Evolutionary conservation across 2,113 vertebrate genomes (phyloP).

Genomic region (Pagrus major): DNA sequence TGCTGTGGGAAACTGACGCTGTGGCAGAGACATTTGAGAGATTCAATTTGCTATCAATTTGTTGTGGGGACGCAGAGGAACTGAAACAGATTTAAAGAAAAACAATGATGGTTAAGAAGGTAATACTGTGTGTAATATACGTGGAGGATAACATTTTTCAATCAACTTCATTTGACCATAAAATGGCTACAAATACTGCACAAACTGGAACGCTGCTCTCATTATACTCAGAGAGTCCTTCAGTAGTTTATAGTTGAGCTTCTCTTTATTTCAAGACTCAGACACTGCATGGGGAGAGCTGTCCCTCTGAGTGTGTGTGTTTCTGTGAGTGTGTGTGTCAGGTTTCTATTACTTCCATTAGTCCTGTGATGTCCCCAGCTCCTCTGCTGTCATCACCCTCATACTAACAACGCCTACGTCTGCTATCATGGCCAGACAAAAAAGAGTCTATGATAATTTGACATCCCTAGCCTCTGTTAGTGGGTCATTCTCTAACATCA

Average conservation of each 20-base stretch:
- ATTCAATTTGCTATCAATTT: slow-evolving; percentile 20
- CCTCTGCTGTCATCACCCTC: slow-evolving; percentile 51
- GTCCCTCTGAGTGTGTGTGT: slow-evolving; percentile 31
- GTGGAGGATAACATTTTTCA: slow-evolving; percentile 55
- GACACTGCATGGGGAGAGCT: slow-evolving; percentile 14
- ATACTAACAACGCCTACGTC: slow-evolving; percentile 43
- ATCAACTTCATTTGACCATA: slow-evolving; percentile 37
- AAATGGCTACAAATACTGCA: slow-evolving; percentile 7
- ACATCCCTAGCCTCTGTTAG: slow-evolving; percentile 45
- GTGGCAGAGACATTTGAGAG: slow-evolving; percentile 57
- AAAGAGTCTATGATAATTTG: slow-evolving; percentile 58
- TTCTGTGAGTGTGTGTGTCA: slow-evolving; percentile 38
- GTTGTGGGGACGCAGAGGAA: not conserved
- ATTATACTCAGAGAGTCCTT: slow-evolving; percentile 11
- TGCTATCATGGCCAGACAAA: slow-evolving; percentile 54
- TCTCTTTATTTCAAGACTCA: slow-evolving; percentile 21
- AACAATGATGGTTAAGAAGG: not conserved
- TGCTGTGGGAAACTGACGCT: slow-evolving; percentile 54
- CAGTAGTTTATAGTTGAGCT: slow-evolving; percentile 17
- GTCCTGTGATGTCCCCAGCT: slow-evolving; percentile 26
- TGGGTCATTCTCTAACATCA: slow-evolving; percentile 48
- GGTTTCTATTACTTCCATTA: slow-evolving; percentile 57
- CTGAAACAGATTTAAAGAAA: slow-evolving; percentile 8
- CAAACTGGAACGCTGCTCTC: slow-evolving; percentile 13
- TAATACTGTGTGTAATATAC: slow-evolving; percentile 17